These are phyloP conservation scores for Camelus bactrianus DNA, from an alignment of 2,113 vertebrate genomes.

Conservation along the genomic window DNA sequence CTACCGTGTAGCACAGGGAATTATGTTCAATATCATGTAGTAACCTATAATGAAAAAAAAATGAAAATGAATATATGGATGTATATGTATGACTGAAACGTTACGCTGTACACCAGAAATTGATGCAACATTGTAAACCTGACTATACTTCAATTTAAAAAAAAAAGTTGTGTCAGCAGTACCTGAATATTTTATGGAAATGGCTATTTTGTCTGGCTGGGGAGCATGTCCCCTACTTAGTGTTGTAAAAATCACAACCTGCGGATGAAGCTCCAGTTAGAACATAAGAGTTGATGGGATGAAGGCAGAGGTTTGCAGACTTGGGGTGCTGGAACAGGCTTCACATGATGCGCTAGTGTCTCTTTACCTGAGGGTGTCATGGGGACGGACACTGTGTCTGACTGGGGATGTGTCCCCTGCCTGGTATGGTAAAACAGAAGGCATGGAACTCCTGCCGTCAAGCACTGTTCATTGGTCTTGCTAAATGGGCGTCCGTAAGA, in stretches of 20 bases:
- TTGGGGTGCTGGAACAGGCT: not conserved
- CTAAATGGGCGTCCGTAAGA: not conserved
- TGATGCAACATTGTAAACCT: too few relatives aligned
- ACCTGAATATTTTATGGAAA: not conserved
- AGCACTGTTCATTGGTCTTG: not conserved
- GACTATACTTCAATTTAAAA: not conserved
- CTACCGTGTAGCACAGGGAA: too few relatives aligned
- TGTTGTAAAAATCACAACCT: not conserved
- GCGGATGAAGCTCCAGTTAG: not conserved
- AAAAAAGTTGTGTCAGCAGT: not conserved
- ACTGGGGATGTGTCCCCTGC: not conserved
- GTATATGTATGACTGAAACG: too few relatives aligned
- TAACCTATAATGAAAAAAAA: too few relatives aligned
- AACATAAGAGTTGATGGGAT: too few relatives aligned
- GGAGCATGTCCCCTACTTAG: not conserved
- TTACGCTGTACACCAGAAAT: too few relatives aligned
- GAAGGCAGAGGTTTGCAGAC: not conserved
- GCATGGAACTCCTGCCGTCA: not conserved
- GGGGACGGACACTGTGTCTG: not conserved
- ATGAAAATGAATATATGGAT: too few relatives aligned
- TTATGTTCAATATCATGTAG: too few relatives aligned
- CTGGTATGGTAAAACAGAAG: not conserved
- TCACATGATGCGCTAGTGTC: too few relatives aligned
- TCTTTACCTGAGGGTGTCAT: not conserved
- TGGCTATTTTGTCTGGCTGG: not conserved